Percentiles rank a stretch among this genome's conserved stretches.
Evolutionary conservation across 2,113 vertebrate species (phyloP).

Genomic region (Neolamprologus toae): DNA sequence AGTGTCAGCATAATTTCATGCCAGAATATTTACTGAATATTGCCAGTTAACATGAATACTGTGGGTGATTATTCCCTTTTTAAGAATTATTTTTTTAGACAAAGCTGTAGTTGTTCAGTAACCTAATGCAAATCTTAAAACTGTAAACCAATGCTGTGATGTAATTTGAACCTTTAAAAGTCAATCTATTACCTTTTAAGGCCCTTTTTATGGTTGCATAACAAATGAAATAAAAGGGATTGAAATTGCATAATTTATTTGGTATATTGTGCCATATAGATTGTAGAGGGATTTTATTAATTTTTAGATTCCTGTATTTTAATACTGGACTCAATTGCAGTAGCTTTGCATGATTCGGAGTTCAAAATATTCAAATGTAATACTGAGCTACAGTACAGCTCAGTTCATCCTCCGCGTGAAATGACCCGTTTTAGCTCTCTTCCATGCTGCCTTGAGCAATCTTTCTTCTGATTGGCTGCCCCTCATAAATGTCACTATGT

Average conservation of each 20-base stretch:
- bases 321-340: neutral
- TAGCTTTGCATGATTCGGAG: neutral
- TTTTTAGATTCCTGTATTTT: neutral
- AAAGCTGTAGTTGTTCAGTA: neutral
- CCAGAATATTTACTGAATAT: neutral
- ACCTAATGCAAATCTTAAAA: neutral
- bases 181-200: neutral
- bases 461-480: neutral
- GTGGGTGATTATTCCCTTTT: neutral
- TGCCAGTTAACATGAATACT: neutral
- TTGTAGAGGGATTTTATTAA: neutral
- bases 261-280: neutral
- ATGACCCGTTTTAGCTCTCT: accelerated
- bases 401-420: neutral
- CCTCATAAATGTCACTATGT: neutral
- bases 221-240: neutral
- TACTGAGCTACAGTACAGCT: neutral
- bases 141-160: neutral
- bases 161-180: neutral
- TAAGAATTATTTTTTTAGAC: neutral
- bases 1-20: neutral
- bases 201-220: neutral
- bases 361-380: neutral
- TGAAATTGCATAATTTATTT: neutral
- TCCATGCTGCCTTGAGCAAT: neutral